Evolutionary conservation across 30 jellyfish, hydroid and myxozoan genomes (phyloP), one percentile per base, ranked within the genome.

Genomic region (Nemopilema nomurai): DNA sequence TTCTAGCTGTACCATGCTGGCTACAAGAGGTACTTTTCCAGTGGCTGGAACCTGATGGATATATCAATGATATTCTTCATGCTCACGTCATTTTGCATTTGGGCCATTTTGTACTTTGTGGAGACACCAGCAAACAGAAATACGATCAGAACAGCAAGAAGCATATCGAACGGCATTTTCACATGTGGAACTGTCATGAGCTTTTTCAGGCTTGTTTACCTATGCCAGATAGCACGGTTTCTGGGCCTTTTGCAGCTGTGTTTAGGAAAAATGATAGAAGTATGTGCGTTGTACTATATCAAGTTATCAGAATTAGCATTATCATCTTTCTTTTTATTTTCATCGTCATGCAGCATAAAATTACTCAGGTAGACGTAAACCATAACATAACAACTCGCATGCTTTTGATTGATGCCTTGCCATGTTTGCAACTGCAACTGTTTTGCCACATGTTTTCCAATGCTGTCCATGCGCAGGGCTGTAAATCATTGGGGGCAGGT

Each of bases 21-120:
- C 27, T 30, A 83, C 28, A 41, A 67, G 25, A 57, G 93, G 19
- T 92, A 92, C 69, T 83, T 92, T 75, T 19, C 89, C 18, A 73
- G 89, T 51, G 98, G 96, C 1, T 92, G 98, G 98, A 92, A 92
- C 67, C 68, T 92, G 93, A 92, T 92, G 87, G 98, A 92, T 77
- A 77, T 92, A 3, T 25, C 81, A 78, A 92, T 92, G 98, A 88
- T 92, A 27, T 49, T 79, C 50, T 82, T 92, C 27, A 87, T 87
- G 92, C 80, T 86, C 28, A 62, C 87, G 33, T 77, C 96, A 50
- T 92, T 51, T 67, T 7, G 74, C 70, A 74, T 79, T 25, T 92
- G 98, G 98, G 71, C 66, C 22, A 65, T 88, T 23, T 81, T 87
- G 18, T 77, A 74, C 70, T 66, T 92, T 24, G 78, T 71, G 71